These are phyloP conservation scores for Nemurella pictetii DNA, from an alignment of 2,888 invertebrate species.

Conservation along the genomic window DNA sequence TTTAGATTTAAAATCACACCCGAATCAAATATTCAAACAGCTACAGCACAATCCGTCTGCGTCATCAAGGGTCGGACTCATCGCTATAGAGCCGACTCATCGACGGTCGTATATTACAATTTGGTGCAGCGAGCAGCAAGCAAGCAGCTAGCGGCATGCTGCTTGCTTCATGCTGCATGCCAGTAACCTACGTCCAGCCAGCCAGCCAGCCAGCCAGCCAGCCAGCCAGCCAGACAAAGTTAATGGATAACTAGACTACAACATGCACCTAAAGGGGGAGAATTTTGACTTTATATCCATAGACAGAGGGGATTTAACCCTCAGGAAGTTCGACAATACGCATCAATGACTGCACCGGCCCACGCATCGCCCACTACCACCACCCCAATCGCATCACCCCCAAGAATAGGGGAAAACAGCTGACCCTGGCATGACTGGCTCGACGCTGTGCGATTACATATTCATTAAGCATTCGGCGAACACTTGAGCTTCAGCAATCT, in stretches of 20 bases:
- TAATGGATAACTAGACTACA: not conserved
- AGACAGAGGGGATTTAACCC: slow-evolving; percentile 20
- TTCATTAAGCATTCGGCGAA: slow-evolving; percentile 19
- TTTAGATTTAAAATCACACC: not conserved
- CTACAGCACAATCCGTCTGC: not conserved
- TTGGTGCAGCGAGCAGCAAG: not conserved
- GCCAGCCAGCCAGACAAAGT: not conserved
- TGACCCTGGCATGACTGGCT: slow-evolving; percentile 10
- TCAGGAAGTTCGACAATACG: slow-evolving; percentile 29
- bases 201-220: too few species aligned
- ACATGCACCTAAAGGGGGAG: slow-evolving; percentile 6
- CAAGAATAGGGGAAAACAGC: slow-evolving; percentile 19
- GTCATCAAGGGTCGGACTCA: not conserved
- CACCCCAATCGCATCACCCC: not conserved
- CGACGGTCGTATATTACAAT: not conserved
- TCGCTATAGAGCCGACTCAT: too few species aligned
- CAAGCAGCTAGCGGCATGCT: not conserved
- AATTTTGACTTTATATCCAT: slow-evolving; percentile 22
- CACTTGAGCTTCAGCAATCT: not conserved
- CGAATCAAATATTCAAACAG: not conserved
- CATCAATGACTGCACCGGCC: slow-evolving; percentile 21
- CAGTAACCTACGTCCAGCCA: not conserved
- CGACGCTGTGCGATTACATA: slow-evolving; percentile 12
- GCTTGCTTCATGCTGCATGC: not conserved
- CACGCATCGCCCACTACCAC: not conserved